Evolutionary conservation across 2,113 vertebrate species (phyloP).

Genomic region (Hiodon alosoides): DNA sequence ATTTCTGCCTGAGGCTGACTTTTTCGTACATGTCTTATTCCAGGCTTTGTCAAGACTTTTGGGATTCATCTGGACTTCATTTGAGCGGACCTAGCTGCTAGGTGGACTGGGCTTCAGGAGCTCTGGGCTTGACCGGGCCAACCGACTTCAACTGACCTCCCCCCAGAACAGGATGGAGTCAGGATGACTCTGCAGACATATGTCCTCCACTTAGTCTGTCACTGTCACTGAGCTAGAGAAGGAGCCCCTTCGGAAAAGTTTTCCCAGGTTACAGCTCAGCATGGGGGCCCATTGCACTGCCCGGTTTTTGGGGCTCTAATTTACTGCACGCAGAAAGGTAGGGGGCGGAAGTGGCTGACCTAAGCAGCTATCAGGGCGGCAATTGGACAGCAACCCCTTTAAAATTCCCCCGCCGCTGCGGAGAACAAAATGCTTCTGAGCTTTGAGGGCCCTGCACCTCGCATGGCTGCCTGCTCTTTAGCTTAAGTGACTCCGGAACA

Average conservation of each 20-base stretch:
- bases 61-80: slow-evolving; percentile 4
- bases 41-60: background rate
- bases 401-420: background rate
- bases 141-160: background rate
- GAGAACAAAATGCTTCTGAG: slow-evolving; percentile 10
- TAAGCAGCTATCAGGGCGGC: slow-evolving; percentile 6
- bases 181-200: background rate
- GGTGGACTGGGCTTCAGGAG: background rate
- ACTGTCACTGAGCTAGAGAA: slow-evolving; percentile 11
- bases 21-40: slow-evolving; percentile 17
- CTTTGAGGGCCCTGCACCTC: slow-evolving; percentile 6
- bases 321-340: slow-evolving; percentile 11
- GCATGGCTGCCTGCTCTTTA: slow-evolving; percentile 7
- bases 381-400: background rate
- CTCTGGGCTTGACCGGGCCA: background rate
- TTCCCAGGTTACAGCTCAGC: background rate
- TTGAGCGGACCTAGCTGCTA: background rate
- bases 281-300: background rate
- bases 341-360: background rate
- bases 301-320: background rate
- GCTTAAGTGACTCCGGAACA: background rate
- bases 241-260: background rate
- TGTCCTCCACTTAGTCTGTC: slow-evolving; percentile 1
- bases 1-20: slow-evolving; percentile 13
- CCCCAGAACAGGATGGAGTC: background rate